These are phyloP conservation scores for Papilio polyxenes DNA, from an alignment of 1,140 invertebrate genomes.

Conservation along the genomic window DNA sequence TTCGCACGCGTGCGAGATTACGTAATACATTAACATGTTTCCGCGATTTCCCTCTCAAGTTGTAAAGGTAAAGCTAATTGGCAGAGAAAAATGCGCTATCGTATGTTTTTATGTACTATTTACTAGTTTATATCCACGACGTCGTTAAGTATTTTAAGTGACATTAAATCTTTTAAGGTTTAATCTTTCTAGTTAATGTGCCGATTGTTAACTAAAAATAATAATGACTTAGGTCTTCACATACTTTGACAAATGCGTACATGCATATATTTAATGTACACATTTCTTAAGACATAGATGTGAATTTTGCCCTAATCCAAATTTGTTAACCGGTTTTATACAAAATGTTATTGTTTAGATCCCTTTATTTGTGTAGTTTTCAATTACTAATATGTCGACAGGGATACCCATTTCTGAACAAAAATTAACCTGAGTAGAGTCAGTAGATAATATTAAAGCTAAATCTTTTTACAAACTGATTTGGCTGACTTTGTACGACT, in stretches of 20 bases:
- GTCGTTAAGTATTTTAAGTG: neutral
- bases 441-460: neutral
- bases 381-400: no score
- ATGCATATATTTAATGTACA: no score
- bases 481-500: neutral
- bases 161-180: neutral
- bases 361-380: neutral
- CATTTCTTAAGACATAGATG: no score
- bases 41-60: slow-evolving; percentile 49
- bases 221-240: no score
- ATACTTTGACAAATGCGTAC: no score
- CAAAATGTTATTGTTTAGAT: neutral
- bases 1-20: slow-evolving; percentile 48
- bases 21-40: slow-evolving; percentile 47
- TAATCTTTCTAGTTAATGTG: neutral
- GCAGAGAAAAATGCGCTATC: neutral
- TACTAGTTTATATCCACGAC: neutral
- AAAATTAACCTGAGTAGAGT: neutral
- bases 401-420: neutral
- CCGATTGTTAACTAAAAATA: no score
- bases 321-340: neutral
- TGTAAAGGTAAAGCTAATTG: slow-evolving; percentile 38
- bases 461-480: neutral
- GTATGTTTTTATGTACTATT: neutral
- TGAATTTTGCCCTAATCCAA: no score